Evolutionary conservation across 2,888 invertebrate species (phyloP).

Genomic region (Drosophila falleni): DNA sequence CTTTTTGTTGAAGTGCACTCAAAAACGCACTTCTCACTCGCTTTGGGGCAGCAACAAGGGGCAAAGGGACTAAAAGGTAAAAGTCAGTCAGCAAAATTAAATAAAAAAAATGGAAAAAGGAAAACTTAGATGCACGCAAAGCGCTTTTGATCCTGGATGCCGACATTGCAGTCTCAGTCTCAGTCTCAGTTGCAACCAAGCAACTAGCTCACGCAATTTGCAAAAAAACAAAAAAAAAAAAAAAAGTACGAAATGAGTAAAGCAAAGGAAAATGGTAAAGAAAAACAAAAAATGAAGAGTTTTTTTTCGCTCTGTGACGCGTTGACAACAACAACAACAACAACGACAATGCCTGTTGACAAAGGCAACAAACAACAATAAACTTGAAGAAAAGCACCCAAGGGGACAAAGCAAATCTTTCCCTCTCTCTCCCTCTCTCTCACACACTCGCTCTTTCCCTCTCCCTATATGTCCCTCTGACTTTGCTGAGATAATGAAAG

Average conservation of each 20-base stretch:
- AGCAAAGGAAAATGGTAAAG: constrained; percentile 43
- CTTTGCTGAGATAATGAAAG: constrained; percentile 75
- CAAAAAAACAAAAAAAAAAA: constrained; percentile 37
- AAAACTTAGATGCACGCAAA: constrained; percentile 64
- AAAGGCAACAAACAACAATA: constrained; percentile 68
- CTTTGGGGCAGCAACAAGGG: neutral
- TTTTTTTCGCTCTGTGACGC: constrained; percentile 38
- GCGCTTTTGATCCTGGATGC: constrained; percentile 78
- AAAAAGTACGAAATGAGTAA: constrained; percentile 17
- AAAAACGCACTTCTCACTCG: constrained; percentile 73
- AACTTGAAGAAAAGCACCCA: constrained; percentile 55
- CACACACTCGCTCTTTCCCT: neutral
- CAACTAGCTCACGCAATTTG: constrained; percentile 79
- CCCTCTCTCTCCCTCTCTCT: neutral
- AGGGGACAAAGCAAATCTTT: constrained; percentile 23
- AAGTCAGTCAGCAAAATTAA: neutral
- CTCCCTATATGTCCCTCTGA: neutral
- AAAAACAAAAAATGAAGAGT: constrained; percentile 54
- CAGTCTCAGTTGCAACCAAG: constrained; percentile 33
- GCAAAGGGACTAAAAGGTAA: neutral
- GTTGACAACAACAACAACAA: constrained; percentile 42
- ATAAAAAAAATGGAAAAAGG: neutral
- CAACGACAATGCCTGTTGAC: constrained; percentile 56
- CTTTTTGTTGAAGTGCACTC: constrained; percentile 73
- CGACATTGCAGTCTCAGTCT: constrained; percentile 26